Conservation (phyloP, 2,797 vertebrate genomes). For the Lepilemur septentrionalis region DNA sequence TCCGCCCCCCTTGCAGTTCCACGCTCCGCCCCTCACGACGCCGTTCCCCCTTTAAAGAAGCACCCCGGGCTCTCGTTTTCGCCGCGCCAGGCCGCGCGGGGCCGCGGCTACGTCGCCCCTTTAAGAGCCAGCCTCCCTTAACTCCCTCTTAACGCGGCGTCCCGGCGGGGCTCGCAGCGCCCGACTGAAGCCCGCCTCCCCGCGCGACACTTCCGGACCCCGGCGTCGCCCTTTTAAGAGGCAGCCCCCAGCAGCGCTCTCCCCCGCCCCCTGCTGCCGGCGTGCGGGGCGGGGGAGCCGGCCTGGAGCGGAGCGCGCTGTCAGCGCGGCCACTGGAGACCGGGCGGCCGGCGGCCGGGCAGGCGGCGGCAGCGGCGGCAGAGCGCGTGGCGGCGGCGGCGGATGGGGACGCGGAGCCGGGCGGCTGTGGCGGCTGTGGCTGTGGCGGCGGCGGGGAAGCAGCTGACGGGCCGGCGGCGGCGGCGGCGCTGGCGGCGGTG, state of each 20-base stretch:
- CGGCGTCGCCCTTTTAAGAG: conserved; percentile 75
- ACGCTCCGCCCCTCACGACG: not conserved
- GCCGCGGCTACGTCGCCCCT: conserved; percentile 44
- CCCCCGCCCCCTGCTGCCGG: conserved; percentile 43
- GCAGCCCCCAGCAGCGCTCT: conserved; percentile 41
- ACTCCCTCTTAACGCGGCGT: conserved; percentile 41
- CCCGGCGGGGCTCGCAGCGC: not conserved
- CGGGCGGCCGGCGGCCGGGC: conserved; percentile 57
- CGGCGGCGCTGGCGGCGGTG: conserved; percentile 62
- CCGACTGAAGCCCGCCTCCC: conserved; percentile 18
- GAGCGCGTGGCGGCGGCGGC: conserved; percentile 21
- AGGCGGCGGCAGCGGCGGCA: not conserved
- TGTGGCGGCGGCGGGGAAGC: conserved; percentile 65
- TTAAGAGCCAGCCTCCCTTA: conserved; percentile 65
- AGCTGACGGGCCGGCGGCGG: conserved; percentile 67
- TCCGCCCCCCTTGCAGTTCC: not conserved
- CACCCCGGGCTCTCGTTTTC: not conserved
- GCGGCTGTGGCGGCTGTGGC: conserved; percentile 59
- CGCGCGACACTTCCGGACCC: conserved; percentile 50
- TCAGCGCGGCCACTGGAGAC: conserved; percentile 73
- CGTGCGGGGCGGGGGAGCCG: conserved; percentile 67
- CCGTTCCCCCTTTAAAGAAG: conserved; percentile 69
- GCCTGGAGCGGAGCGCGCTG: conserved; percentile 59
- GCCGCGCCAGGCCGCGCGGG: not conserved
- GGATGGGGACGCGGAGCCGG: conserved; percentile 69